Base-by-base conservation (phyloP, 2,888 invertebrate genomes). In the Ganaspis brasiliensis region DNA sequence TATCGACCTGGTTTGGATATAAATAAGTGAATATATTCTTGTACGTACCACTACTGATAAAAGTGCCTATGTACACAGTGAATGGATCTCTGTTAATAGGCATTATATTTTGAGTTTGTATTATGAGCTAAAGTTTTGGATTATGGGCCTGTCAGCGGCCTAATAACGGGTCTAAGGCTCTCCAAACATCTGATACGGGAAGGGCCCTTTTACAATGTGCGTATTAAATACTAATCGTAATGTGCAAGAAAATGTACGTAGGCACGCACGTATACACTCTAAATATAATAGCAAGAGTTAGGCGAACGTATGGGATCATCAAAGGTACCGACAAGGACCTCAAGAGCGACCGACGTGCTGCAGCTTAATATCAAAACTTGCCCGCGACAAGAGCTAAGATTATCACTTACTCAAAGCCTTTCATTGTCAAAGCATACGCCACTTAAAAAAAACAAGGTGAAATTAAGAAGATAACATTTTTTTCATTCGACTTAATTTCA, bases 191-290 rank as follows among this genome's bases (percentile, higher is more conserved):
- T 90, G 89, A 90, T 89, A 89, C 86, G 88, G 83, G 86, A 84
- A 87, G 87, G 88, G 87, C 85, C 86, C 83, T 86, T 85, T 87
- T 85, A 90, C 88, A 90, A 89, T 87, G 89, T 90, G 87, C 83
- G 90, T 83, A 90, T 89, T 89, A 89, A 90, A 90, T 88, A 89
- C 90, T 88, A 90, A 90, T 90, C 89, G 89, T 86, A 87, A 89
- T 87, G 84, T 80, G 84, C 77, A 77, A 79, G 79, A 82, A 40
- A 45, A 82, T 82, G 78, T 79, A 75, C 55, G 24, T 21, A 55
- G 40, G 83, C 79, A 77, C 79, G 81, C 78, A 73, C 49, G 55
- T 45, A 74, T 16, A 77, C 76, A 72, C 78, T 74, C 67, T 72
- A 56, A 78, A 80, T 82, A 86, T 84, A 82, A 81, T 84, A 73